Base-by-base conservation (phyloP, 2,797 vertebrate species). In the Jordanella pulchra region DNA sequence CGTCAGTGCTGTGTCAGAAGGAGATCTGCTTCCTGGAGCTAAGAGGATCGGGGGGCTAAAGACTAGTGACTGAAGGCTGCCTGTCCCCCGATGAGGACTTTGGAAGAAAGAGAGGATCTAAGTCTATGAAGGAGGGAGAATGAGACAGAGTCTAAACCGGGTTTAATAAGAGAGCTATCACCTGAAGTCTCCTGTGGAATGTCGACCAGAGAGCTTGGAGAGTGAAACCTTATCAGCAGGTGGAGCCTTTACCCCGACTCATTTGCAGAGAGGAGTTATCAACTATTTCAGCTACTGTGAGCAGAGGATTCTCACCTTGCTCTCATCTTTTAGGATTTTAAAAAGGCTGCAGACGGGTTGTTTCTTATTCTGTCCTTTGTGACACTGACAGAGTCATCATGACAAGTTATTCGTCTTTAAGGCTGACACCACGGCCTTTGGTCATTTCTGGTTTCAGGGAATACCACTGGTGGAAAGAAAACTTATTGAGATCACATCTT, bases 1-100 rank as follows among this genome's bases (percentile, higher is more conserved):
- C 50, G 68, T 89, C 86, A 84, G 76, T 80, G 27, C 44, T 61
- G 66, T 77, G 84, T 86, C 71, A 27, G 73, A 78, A 70, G 75
- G 73, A 82, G 76, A 84, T 72, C 80, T n/a, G 77, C 68, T 81
- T 71, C 83, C 73, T 81, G 45, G 32, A 10, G 76, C 76, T 89
- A 89, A 92, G 87, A 88, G 84, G 89, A 92, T 92, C 83, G 87
- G 73, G 79, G 71, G 67, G 68, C 69, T 81, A 82, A 89, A 85
- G 79, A 89, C 77, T 44, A 58, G 68, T 54, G 76, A 80, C 77
- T 88, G 81, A 88, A 86, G 63, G 74, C 78, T 86, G 66, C 47
- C 56, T 65, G 73, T 28, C 13, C 69, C 58, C 69, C 54, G 82
- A 84, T 64, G 83, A 70, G 73, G 75, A 77, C 71, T 77, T 84